Evolutionary conservation across 2,888 invertebrate genomes (phyloP), one percentile per base, ranked within the genome.

Genomic region (Meandrusa payeni): DNA sequence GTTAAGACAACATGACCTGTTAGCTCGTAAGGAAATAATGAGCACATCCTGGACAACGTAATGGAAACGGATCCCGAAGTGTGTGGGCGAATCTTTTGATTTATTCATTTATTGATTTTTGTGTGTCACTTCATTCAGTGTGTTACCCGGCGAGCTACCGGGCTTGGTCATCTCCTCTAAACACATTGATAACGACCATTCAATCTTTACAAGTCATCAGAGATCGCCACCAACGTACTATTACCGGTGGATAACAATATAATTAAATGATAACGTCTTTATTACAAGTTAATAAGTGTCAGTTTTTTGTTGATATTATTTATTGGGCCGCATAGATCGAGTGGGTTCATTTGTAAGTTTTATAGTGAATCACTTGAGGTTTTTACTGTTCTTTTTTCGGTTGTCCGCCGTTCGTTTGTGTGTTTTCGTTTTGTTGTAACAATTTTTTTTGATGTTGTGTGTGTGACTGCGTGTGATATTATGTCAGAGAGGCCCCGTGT

Each of bases 361-460:
- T 76, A 75, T 74, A 65, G 74, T 76, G 78, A 76, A 76, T 75
- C 78, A 76, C 74, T 80, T 71, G 63, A 75, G 61, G 55, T 59
- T 60, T 66, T 64, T 59, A 41, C n/a, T n/a, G 24, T 45, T 52
- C 36, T 43, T 48, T 50, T 59, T 59, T 51, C 52, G 54, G 48
- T 48, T 41, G 51, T 51, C 47, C 41, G 47, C 44, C n/a, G 45
- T 37, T 48, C 41, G 46, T 7, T 57, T 49, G 52, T 58, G 51
- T 64, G 59, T 64, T 64, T 63, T 56, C 51, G 59, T 73, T 75
- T 71, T 70, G 64, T 76, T 66, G 56, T 56, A 55, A 59, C 53
- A 57, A 66, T 65, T 63, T 75, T 74, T 65, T 71, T 71, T 69
- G n/a, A n/a, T n/a, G n/a, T n/a, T n/a, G n/a, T n/a, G 27, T 51